Evolutionary conservation across 2,797 vertebrate species (phyloP).

Genomic region (Perodicticus potto): DNA sequence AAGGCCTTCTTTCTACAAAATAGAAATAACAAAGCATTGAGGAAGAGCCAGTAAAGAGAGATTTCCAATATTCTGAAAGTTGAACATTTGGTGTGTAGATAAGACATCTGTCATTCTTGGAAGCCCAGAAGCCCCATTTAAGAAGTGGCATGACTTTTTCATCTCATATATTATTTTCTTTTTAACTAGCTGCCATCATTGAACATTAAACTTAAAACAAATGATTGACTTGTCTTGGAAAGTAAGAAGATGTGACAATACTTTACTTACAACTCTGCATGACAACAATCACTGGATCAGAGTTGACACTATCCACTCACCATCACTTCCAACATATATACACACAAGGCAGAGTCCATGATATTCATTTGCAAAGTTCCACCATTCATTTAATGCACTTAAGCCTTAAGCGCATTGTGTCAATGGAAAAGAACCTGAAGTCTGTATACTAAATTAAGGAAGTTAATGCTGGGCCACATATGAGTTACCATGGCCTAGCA

Average conservation of each 20-base stretch:
- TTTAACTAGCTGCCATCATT: not conserved
- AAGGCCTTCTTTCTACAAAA: not conserved
- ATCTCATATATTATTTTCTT: not conserved
- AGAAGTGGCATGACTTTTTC: not conserved
- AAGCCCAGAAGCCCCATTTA: not conserved
- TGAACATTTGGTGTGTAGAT: not conserved
- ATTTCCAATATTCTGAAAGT: conserved; percentile 10
- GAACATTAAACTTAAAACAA: not conserved
- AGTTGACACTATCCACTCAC: not conserved
- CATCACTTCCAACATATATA: not conserved
- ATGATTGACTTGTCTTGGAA: not conserved
- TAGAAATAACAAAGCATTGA: conserved; percentile 28
- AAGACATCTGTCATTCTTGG: not conserved
- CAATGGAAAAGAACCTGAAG: not conserved
- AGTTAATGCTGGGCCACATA: not conserved
- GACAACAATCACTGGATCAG: not conserved
- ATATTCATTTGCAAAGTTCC: not conserved
- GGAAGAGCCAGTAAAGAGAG: not conserved
- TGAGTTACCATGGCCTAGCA: not conserved
- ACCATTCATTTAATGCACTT: not conserved
- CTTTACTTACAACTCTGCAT: not conserved
- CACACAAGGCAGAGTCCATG: not conserved
- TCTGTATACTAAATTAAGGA: not conserved
- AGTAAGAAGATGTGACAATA: not conserved
- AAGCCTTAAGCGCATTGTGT: not conserved